Base-by-base conservation (phyloP, 2,888 invertebrate genomes). In the Amphipyra tragopoginis region DNA sequence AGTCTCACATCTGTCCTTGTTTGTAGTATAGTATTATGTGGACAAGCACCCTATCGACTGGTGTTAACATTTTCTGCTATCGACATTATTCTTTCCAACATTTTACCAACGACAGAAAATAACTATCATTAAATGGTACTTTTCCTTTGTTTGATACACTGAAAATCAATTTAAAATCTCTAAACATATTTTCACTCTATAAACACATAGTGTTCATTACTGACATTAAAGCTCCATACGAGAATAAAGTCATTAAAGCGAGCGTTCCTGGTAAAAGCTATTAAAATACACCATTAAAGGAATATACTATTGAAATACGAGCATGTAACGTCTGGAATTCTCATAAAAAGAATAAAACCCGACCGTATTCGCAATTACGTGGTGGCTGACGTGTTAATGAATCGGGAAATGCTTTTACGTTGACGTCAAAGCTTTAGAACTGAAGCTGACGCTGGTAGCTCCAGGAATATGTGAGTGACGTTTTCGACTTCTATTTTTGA, bases 211-310 rank as follows among this genome's bases (percentile, higher is more conserved):
- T 36, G 58, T 59, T 72, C 26, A 66, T 69, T 72, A 26, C 45
- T 66, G 44, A 29, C 44, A 53, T 72, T 42, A 66, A 42, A 42
- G 13, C 14, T 14, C 8, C 3, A 39, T 59, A 59, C n/a, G 45
- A 50, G 59, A 66, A 72, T 50, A 40, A 59, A 72, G 67, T 59
- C 50, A 72, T 48, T 66, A 72, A 43, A 14, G 43, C 29, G 7
- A 50, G 13, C 21, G 34, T 54, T 66, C 21, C 43, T 15, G 8
- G 45, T 36, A 38, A 9, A 56, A 73, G 15, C 53, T 53, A 53
- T 70, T 56, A 73, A 53, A 73, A 73, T 61, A 42, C 11, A 29
- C 33, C 42, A 36, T 59, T 58, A 68, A 44, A 73, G 48, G 68
- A 48, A 26, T 36, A 45, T 57, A 54, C 54, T 44, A 50, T 47